phyloP scores from a whole-genome alignment of 2,888 invertebrate genomes.

The Byasa hedistus region DNA sequence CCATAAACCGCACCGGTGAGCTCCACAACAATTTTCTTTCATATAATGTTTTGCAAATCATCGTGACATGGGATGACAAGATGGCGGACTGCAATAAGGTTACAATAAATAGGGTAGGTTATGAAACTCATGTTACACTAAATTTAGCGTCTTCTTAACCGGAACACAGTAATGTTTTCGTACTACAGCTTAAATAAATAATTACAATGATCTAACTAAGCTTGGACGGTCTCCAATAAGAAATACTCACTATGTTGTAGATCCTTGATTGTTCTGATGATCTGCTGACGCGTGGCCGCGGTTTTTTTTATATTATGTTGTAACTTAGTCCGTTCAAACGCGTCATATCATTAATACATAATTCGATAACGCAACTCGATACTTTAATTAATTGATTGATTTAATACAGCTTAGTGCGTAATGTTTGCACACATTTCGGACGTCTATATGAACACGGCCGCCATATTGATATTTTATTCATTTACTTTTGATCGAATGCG shows the following conservation, averaged over 20 bases:
- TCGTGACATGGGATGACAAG: too few species aligned
- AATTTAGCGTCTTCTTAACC: too few species aligned
- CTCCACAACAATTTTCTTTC: too few species aligned
- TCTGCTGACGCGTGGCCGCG: not conserved
- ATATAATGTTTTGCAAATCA: too few species aligned
- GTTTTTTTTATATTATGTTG: not conserved
- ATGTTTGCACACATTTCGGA: slow-evolving; percentile 19
- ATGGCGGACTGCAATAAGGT: too few species aligned
- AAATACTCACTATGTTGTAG: not conserved
- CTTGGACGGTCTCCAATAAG: too few species aligned
- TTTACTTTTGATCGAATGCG: not conserved
- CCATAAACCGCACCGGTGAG: too few species aligned
- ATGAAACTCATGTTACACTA: too few species aligned
- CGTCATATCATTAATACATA: slow-evolving; percentile 14
- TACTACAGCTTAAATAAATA: too few species aligned
- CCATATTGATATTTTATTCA: slow-evolving; percentile 1
- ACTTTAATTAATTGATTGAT: slow-evolving; percentile 24
- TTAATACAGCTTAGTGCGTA: slow-evolving; percentile 18
- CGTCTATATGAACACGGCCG: not conserved
- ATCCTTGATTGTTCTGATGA: not conserved
- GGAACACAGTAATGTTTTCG: too few species aligned
- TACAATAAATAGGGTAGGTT: too few species aligned
- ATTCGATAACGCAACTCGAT: slow-evolving; percentile 15
- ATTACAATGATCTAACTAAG: too few species aligned
- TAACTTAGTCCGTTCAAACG: not conserved